A percentile compares a stretch with the other conserved stretches of the same genome.
Conservation (phyloP, 2,797 vertebrate species). For the Premnoplex brunnescens region DNA sequence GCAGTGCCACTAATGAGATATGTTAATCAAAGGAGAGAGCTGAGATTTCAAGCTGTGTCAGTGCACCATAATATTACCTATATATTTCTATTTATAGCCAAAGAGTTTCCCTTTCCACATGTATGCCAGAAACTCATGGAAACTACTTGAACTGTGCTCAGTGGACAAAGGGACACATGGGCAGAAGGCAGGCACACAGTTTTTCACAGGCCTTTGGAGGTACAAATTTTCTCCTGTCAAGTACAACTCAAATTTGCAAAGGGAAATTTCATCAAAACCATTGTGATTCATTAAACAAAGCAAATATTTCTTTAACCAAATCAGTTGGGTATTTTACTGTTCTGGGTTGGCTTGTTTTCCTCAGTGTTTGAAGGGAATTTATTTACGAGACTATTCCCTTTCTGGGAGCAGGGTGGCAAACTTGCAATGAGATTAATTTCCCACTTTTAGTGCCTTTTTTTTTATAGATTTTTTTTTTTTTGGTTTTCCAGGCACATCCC, state of each 20-base stretch:
- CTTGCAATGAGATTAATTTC: neutral
- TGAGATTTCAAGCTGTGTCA: neutral
- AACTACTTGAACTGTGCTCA: neutral
- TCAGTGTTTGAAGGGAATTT: neutral
- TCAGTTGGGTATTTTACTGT: neutral
- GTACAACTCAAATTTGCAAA: neutral
- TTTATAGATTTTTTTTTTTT: neutral
- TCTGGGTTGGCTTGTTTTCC: neutral
- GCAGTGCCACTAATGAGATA: neutral
- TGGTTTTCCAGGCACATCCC: neutral
- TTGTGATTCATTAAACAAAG: neutral
- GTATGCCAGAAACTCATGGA: neutral
- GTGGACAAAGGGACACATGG: neutral
- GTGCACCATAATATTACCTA: neutral
- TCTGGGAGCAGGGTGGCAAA: neutral
- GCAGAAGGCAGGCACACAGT: neutral
- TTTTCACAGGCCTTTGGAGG: neutral
- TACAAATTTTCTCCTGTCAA: neutral
- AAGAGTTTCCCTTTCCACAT: neutral
- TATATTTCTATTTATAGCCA: neutral
- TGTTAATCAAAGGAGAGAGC: neutral
- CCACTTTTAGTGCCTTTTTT: neutral
- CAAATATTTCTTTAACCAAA: neutral
- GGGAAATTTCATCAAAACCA: neutral
- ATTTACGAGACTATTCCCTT: neutral